Evolutionary conservation across 35 echinoderm and acorn worm genomes (phyloP), one percentile per base, ranked within the genome.

Genomic region (Stichopus chloronotus): DNA sequence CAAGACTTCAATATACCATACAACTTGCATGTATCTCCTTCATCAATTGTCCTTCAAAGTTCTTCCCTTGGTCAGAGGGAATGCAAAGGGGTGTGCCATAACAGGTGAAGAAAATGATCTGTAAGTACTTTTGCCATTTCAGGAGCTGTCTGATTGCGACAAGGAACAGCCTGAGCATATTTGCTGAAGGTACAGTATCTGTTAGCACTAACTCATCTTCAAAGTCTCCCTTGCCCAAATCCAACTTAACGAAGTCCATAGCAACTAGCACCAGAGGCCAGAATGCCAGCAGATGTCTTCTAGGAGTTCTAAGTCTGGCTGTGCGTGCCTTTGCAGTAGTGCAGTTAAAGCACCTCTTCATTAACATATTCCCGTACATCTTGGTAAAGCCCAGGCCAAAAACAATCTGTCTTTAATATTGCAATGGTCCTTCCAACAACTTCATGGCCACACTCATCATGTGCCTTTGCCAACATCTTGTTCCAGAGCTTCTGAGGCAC

Each of bases 201-300:
- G 93, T 94, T 20, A 94, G 78, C 17, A 94, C 93, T 25, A 94
- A 59, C 4, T 90, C 93, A 53, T 94, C 86, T 57, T 94, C 85
- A 56, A 58, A 59, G 30, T 59, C 78, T 7, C 86, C 93, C 53
- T 88, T 72, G 8, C 84, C 74, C 20, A 52, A 30, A 57, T 94
- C 93, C 56, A 94, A 94, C 54, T 89, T 94, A 5, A 90, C 16
- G 55, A 94, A 94, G 69, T 94, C 86, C 6, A 94, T 94, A 60
- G 93, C 84, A 19, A 94, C 55, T 22, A 81, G 56, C 17, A 92
- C 94, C 72, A 95, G 20, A 4, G 94, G 94, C 24, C 81, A 16
- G 25, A 91, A 90, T 22, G 93, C 93, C 25, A 93, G 54, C 13
- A 93, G 92, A 71, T 93, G 81, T 52, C 92, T 19, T 55, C 57